These are phyloP conservation scores for Physella acuta DNA, from an alignment of 1,140 invertebrate genomes.

Conservation along the genomic window DNA sequence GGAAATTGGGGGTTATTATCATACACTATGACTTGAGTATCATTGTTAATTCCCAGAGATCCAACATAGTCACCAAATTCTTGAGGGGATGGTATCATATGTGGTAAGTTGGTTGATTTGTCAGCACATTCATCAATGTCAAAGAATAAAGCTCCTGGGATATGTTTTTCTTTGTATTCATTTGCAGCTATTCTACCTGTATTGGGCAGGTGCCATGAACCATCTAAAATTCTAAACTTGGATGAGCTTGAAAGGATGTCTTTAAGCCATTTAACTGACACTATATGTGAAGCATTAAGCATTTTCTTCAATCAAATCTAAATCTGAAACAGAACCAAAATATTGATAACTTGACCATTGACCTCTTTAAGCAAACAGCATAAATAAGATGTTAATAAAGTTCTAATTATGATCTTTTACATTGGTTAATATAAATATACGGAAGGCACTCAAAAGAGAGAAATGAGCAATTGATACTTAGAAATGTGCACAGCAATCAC, in stretches of 20 bases:
- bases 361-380: too few species aligned
- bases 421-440: too few species aligned
- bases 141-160: slow-evolving; percentile 53
- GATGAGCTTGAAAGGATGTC: neutral
- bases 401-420: too few species aligned
- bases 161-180: slow-evolving; percentile 49
- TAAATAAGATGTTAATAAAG: too few species aligned
- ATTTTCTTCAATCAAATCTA: neutral
- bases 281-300: neutral
- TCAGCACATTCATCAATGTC: slow-evolving; percentile 51
- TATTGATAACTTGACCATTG: too few species aligned
- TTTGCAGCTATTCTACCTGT: slow-evolving; percentile 35
- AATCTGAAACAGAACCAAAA: too few species aligned
- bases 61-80: slow-evolving; percentile 54
- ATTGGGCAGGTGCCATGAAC: slow-evolving; percentile 47
- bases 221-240: slow-evolving; percentile 40
- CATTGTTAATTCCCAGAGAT: slow-evolving; percentile 47
- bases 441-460: too few species aligned
- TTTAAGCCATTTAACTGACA: slow-evolving; percentile 10
- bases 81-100: slow-evolving; percentile 46
- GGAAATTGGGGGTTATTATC: slow-evolving; percentile 47
- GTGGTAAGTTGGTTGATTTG: slow-evolving; percentile 33
- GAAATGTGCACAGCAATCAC: too few species aligned
- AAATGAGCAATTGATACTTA: too few species aligned
- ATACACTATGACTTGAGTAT: slow-evolving; percentile 55